Percentiles rank a stretch among this genome's conserved stretches.
Evolutionary conservation across 2,797 vertebrate genomes (phyloP).

Genomic region (Enoplosus armatus): DNA sequence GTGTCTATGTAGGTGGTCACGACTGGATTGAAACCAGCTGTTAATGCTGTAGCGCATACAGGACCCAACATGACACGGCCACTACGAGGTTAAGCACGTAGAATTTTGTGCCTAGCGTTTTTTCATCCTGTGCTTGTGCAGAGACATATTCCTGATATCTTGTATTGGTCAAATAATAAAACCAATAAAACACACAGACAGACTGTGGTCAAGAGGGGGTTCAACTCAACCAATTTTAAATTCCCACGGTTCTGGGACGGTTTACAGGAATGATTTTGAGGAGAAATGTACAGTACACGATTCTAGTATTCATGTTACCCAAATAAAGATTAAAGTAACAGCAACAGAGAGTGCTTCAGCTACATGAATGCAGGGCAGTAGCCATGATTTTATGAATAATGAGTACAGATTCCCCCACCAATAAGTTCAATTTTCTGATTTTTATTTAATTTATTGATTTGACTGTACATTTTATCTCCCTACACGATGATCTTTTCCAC

Average conservation of each 20-base stretch:
- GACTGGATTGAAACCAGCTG: constrained; percentile 60
- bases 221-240: neutral
- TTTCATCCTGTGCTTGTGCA: neutral
- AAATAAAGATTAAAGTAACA: neutral
- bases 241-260: neutral
- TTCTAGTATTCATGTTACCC: neutral
- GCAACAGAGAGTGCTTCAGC: neutral
- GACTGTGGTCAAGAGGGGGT: neutral
- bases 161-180: neutral
- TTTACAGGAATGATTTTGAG: neutral
- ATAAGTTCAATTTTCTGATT: neutral
- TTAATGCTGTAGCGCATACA: constrained; percentile 9
- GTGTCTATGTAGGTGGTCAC: constrained; percentile 54
- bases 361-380: neutral
- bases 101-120: neutral
- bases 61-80: neutral
- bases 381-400: neutral
- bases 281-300: neutral
- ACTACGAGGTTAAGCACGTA: neutral
- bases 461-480: neutral
- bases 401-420: neutral
- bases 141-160: neutral
- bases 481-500: neutral
- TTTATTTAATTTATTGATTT: neutral
- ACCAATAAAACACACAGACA: neutral